Conservation (phyloP, 2,888 invertebrate species). For the Keiferia lycopersicella region DNA sequence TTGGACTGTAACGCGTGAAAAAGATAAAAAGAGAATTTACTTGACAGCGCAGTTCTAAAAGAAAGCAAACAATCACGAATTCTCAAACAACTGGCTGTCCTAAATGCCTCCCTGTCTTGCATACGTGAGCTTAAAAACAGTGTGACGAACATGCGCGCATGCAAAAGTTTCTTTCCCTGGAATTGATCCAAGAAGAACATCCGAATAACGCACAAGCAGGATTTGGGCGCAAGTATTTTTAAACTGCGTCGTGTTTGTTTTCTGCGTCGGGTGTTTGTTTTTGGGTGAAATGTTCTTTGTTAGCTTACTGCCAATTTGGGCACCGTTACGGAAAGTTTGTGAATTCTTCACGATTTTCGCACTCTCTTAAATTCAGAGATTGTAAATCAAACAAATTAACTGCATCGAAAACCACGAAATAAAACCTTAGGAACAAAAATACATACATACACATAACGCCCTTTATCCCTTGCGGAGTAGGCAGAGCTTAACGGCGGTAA, state of each 20-base stretch:
- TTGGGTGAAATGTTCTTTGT: constrained; percentile 16
- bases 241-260: background rate
- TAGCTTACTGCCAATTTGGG: constrained; percentile 7
- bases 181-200: constrained; percentile 43
- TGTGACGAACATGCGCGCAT: constrained; percentile 40
- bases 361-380: background rate
- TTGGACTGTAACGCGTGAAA: no score
- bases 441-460: no score
- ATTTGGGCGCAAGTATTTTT: constrained; percentile 10
- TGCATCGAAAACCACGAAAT: no score
- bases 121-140: constrained; percentile 35
- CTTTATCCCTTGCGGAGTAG: no score
- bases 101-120: constrained; percentile 27
- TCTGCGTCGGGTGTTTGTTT: background rate
- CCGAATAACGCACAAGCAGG: constrained; percentile 35
- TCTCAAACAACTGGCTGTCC: background rate
- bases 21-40: no score
- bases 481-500: no score
- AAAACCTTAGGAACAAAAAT: no score
- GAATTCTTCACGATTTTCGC: background rate
- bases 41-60: no score
- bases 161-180: constrained; percentile 51
- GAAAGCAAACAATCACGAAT: background rate
- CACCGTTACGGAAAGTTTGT: background rate
- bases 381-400: no score